A percentile compares a stretch with the other conserved stretches of the same genome.
These are phyloP conservation scores for Eulacestoma nigropectus DNA, from an alignment of 2,113 vertebrate genomes.

Conservation along the genomic window DNA sequence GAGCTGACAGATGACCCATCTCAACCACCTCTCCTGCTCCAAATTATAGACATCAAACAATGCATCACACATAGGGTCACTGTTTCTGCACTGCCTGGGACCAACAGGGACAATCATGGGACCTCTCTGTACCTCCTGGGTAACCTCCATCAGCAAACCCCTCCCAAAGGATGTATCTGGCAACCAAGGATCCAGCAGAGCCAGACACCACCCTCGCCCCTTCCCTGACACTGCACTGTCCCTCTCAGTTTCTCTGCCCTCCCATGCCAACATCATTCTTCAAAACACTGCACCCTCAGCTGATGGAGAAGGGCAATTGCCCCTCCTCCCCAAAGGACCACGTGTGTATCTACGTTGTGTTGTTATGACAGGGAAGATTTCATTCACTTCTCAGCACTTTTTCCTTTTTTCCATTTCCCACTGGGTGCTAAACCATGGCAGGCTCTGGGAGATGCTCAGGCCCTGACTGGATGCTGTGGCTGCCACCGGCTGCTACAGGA, in stretches of 20 bases:
- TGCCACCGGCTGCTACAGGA: slow-evolving; percentile 34
- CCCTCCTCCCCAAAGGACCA: not conserved
- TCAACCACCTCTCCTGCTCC: not conserved
- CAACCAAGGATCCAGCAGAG: accelerated
- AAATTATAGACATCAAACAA: not conserved
- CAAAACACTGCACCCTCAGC: accelerated
- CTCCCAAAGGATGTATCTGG: not conserved
- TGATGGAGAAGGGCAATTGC: not conserved
- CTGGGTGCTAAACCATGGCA: not conserved
- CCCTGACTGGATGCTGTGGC: not conserved
- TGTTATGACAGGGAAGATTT: not conserved
- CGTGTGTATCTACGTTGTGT: accelerated
- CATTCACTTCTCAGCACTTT: not conserved
- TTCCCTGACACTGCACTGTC: not conserved
- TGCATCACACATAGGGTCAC: too few relatives aligned
- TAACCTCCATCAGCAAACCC: not conserved
- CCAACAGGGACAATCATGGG: not conserved
- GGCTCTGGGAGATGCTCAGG: not conserved
- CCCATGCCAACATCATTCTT: not conserved
- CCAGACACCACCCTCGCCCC: accelerated
- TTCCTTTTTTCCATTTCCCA: not conserved
- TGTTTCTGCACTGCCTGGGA: not conserved
- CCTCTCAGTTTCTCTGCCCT: not conserved
- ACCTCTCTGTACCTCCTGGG: not conserved
- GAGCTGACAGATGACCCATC: not conserved